Evolutionary conservation across 2,113 vertebrate species (phyloP).

Genomic region (Silurus glanis): DNA sequence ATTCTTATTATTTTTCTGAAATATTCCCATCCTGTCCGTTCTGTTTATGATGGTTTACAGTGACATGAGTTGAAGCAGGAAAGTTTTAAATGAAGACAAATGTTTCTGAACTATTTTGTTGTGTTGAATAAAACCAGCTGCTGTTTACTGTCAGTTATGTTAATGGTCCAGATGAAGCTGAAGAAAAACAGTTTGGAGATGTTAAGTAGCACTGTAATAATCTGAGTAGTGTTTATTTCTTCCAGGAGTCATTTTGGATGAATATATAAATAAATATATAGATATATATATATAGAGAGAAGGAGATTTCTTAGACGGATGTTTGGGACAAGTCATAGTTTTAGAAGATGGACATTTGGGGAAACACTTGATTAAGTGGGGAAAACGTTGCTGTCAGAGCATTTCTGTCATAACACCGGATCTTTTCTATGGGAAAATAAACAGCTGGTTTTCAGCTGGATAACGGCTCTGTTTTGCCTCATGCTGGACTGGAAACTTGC

Average conservation of each 20-base stretch:
- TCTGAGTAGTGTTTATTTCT: background rate
- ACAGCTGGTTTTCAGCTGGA: slow-evolving; percentile 18
- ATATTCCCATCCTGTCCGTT: too few relatives aligned
- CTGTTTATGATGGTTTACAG: background rate
- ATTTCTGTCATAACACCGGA: background rate
- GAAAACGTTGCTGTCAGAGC: background rate
- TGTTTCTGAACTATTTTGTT: slow-evolving; percentile 48
- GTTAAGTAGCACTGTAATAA: background rate
- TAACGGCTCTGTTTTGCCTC: background rate
- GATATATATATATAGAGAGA: too few relatives aligned
- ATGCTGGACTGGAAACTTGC: background rate
- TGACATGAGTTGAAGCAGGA: slow-evolving; percentile 42
- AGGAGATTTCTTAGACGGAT: background rate
- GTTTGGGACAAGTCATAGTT: background rate
- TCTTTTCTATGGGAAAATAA: background rate
- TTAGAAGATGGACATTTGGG: background rate
- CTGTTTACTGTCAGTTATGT: slow-evolving; percentile 43
- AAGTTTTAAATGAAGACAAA: slow-evolving; percentile 54
- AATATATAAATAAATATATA: too few relatives aligned
- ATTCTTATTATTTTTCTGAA: too few relatives aligned
- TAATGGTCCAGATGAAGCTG: slow-evolving; percentile 27
- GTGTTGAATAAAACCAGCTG: slow-evolving; percentile 41
- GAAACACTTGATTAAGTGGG: background rate
- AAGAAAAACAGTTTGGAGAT: background rate
- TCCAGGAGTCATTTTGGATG: background rate